These are phyloP conservation scores for Coracias cyanogaster DNA, from an alignment of 2,797 vertebrate genomes.

Conservation along the genomic window DNA sequence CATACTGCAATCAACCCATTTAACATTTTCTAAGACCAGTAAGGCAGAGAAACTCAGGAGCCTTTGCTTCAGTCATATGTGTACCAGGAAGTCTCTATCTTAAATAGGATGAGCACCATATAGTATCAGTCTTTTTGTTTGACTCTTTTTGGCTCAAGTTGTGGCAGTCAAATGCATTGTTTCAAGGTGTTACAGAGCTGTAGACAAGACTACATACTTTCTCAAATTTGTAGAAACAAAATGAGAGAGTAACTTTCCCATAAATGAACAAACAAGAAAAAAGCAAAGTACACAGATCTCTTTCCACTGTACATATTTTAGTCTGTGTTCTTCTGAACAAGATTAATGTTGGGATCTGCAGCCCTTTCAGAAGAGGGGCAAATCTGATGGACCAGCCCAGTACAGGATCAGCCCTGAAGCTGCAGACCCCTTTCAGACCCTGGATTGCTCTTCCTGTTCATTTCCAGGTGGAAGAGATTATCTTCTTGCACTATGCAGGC, in stretches of 20 bases:
- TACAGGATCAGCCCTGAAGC: not conserved
- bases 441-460: not conserved
- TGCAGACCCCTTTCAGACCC: not conserved
- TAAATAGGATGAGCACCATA: not conserved
- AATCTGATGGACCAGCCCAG: not conserved
- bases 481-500: not conserved
- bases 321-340: not conserved
- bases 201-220: not conserved
- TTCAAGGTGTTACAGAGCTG: not conserved
- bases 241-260: not conserved
- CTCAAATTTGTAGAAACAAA: not conserved
- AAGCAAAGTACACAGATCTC: not conserved
- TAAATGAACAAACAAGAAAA: not conserved
- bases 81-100: not conserved
- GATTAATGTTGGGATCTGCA: not conserved
- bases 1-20: not conserved
- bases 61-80: not conserved
- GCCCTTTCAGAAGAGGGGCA: not conserved
- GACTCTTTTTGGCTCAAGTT: not conserved
- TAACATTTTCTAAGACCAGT: not conserved
- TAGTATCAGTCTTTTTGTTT: not conserved
- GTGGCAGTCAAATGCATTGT: not conserved
- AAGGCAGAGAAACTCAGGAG: not conserved
- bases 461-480: not conserved
- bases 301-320: not conserved